Evolutionary conservation across 2,113 vertebrate genomes (phyloP).

Genomic region (Leucopsar rothschildi): DNA sequence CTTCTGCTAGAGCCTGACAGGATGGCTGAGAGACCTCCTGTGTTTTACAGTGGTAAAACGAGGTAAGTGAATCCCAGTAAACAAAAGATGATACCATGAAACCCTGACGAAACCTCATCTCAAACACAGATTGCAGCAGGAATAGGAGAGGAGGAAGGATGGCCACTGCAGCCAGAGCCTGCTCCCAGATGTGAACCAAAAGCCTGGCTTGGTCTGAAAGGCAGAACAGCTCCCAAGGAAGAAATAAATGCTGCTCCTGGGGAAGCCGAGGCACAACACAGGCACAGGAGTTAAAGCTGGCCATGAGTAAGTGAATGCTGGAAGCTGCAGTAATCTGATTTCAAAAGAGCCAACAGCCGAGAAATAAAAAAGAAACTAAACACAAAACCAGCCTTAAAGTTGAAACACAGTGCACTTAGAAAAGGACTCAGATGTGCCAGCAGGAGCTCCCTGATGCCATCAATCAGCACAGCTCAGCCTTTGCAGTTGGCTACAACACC

Average conservation of each 20-base stretch:
- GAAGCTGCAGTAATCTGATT: not conserved
- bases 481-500: not conserved
- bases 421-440: not conserved
- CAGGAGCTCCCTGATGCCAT: not conserved
- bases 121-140: fast-evolving
- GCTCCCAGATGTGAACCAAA: not conserved
- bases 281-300: not conserved
- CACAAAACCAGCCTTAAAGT: not conserved
- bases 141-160: not conserved
- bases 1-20: not conserved
- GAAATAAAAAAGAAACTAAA: not conserved
- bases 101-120: not conserved
- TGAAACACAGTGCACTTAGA: fast-evolving
- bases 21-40: not conserved
- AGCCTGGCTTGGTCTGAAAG: not conserved
- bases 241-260: not conserved
- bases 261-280: not conserved
- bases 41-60: not conserved
- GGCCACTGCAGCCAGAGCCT: not conserved
- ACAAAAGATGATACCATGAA: fast-evolving
- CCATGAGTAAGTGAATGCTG: not conserved
- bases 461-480: not conserved
- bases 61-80: not conserved
- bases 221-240: not conserved
- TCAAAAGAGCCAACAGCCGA: not conserved